Percentiles rank a stretch among this genome's conserved stretches.
phyloP scores from a whole-genome alignment of 2,888 invertebrate genomes.

The Philopedon plagiatum region DNA sequence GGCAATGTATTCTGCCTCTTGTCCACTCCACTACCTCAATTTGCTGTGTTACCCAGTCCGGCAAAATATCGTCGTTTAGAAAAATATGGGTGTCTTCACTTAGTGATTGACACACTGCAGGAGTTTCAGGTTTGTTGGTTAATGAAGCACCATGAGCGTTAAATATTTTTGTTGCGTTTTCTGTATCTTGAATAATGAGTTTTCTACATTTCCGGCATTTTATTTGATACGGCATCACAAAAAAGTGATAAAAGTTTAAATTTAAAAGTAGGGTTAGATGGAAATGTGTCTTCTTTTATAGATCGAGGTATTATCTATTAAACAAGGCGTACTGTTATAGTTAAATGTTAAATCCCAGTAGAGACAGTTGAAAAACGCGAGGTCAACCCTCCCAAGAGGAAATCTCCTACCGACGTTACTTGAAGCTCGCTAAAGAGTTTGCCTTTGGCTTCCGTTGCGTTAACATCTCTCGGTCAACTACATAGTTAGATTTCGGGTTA shows the following conservation, averaged over 20 bases:
- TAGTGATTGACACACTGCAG: slow-evolving; percentile 53
- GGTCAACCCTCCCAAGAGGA: too few relatives aligned
- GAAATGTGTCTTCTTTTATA: not conserved
- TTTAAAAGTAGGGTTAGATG: not conserved
- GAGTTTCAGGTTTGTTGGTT: slow-evolving; percentile 26
- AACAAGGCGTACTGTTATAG: too few relatives aligned
- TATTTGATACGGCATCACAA: slow-evolving; percentile 48
- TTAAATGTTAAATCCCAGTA: too few relatives aligned
- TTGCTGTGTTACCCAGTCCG: slow-evolving; percentile 72
- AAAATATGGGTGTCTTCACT: slow-evolving; percentile 66
- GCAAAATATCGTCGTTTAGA: slow-evolving; percentile 72
- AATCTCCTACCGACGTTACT: too few relatives aligned
- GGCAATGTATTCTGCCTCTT: slow-evolving; percentile 78
- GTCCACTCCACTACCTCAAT: slow-evolving; percentile 75
- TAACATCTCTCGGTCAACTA: too few relatives aligned
- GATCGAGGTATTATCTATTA: too few relatives aligned
- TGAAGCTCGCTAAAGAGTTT: too few relatives aligned
- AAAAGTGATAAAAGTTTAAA: not conserved
- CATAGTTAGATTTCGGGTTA: too few relatives aligned
- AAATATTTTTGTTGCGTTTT: slow-evolving; percentile 55
- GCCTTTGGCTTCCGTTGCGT: too few relatives aligned
- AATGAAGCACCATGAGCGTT: slow-evolving; percentile 59
- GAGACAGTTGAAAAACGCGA: too few relatives aligned
- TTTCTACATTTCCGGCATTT: slow-evolving; percentile 65
- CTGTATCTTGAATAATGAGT: slow-evolving; percentile 55